Base-by-base conservation (phyloP, 2,797 vertebrate species). In the Novumbra hubbsi region DNA sequence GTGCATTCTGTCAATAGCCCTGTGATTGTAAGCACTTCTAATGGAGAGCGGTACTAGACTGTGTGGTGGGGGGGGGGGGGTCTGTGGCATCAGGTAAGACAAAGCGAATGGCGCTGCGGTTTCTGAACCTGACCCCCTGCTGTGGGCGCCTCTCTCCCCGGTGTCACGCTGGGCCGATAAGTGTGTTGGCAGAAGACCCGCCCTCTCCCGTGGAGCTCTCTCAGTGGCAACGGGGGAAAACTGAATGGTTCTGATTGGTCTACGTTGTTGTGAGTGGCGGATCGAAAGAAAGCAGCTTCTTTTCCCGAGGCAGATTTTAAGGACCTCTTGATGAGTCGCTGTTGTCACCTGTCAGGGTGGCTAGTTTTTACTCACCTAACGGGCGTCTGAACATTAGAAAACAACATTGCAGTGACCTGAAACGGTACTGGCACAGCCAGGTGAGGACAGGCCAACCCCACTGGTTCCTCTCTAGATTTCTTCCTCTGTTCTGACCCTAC, bases 191-290 rank as follows among this genome's bases (percentile, higher is more conserved):
- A 28, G 11, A 21, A 57, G 48, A 41, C 11, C 49, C 15, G 30
- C 28, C 28, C 63, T 24, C 8, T n/a, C 14, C 48, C 16, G 2
- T 11, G 49, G 30, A 27, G 71, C 17, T 50, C 28, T 66, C 48
- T 41, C 49, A 55, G 63, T 41, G 65, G 24, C 28, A 57, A 45
- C 71, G 8, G 19, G 85, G 70, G 14, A 52, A 55, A 74, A 81
- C 82, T 76, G 76, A 85, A 88, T 87, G 75, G 15, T 75, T 82
- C 81, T 76, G 76, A 85, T 88, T 86, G 74, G 68, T n/a, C n/a
- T n/a, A 75, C 74, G 50, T 71, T 72, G 79, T 83, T 77, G 78
- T 82, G 74, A 81, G 78, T 16, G 71, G 80, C 66, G 48, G 57
- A 9, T 71, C 65, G 27, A 16, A 21, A 28, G 45, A 68, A 75